Base-by-base conservation (phyloP, 1,140 invertebrate genomes). In the Lasioglossum albipes region DNA sequence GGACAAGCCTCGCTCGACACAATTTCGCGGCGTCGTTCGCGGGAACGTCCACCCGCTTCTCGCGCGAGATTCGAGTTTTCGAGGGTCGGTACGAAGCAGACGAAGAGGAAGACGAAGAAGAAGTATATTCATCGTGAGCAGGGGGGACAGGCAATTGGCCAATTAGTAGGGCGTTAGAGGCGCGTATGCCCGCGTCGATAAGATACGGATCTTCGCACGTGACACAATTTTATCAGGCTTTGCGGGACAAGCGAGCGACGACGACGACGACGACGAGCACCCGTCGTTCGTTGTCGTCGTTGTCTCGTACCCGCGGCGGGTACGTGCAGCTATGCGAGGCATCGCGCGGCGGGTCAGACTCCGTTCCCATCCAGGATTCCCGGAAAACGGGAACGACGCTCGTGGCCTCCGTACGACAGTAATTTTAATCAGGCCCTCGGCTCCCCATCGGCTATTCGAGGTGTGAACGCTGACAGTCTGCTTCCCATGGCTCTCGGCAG, bases 161-260 rank as follows among this genome's bases (percentile, higher is more conserved):
- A 79, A 79, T 79, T 79, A 79, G 52, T 12, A 57, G 49, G 71
- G 31, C 7, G 61, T 79, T 66, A 66, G 62, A 18, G 61, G 36
- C 2, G 49, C 22, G 13, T 62, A 59, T 57, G 20, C 20, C 61
- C 10, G 20, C 18, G 31, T 1, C 3, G 72, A 68, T 45, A 54
- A 67, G 72, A 80, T 61, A 67, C 27, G 69, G n/a, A 75, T 75
- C 79, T 61, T 69, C 62, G 84, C 80, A 75, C 85, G 83, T 85
- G 85, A 85, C 85, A 85, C 81, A 87, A 85, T 85, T 87, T 85
- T 76, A 77, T 81, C 74, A 82, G 61, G 77, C 54, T 81, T 36
- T 79, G 72, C 68, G 77, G 80, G 62, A 75, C 78, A 36, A 22
- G 52, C 31, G 16, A 18, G 61, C 16, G 61, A 49, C 36, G 45